phyloP scores from a whole-genome alignment of 37 sponge, comb jelly and placozoan genomes.

The Halichondria panicea region DNA sequence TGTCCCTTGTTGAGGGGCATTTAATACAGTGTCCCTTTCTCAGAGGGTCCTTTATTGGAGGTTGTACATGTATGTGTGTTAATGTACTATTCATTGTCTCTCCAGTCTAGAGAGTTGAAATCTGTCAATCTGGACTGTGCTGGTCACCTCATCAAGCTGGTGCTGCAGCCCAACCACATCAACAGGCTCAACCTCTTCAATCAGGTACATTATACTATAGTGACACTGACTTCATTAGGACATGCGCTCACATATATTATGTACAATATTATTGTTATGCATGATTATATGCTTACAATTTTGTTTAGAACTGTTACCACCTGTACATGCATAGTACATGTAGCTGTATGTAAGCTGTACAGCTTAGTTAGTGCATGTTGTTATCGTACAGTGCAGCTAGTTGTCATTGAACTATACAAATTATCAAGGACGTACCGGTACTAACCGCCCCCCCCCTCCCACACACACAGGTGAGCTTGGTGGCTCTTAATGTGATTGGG shows the following conservation, averaged over 20 bases:
- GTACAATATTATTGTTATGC: too few relatives aligned
- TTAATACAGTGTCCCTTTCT: too few relatives aligned
- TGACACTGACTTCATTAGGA: too few relatives aligned
- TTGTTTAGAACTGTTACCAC: too few relatives aligned
- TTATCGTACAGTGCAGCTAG: background rate
- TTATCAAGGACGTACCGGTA: too few relatives aligned
- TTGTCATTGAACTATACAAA: background rate
- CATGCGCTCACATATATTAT: too few relatives aligned
- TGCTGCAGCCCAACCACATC: constrained; percentile 78
- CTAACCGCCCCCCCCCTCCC: background rate
- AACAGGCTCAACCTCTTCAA: constrained; percentile 84
- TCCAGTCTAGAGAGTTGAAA: constrained; percentile 84
- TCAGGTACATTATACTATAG: constrained; percentile 63
- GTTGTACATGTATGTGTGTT: background rate
- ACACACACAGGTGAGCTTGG: constrained; percentile 64
- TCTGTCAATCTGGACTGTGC: constrained; percentile 71
- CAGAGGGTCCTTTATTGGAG: too few relatives aligned
- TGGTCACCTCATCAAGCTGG: constrained; percentile 66
- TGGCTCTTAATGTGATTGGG: constrained; percentile 78
- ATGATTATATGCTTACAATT: too few relatives aligned
- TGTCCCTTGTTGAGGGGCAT: too few relatives aligned
- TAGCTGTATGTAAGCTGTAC: background rate
- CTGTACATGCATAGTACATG: too few relatives aligned
- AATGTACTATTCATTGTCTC: background rate
- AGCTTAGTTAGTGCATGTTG: background rate